Evolutionary conservation across 2,113 vertebrate genomes (phyloP), one percentile per base, ranked within the genome.

Genomic region (Anolis carolinensis): DNA sequence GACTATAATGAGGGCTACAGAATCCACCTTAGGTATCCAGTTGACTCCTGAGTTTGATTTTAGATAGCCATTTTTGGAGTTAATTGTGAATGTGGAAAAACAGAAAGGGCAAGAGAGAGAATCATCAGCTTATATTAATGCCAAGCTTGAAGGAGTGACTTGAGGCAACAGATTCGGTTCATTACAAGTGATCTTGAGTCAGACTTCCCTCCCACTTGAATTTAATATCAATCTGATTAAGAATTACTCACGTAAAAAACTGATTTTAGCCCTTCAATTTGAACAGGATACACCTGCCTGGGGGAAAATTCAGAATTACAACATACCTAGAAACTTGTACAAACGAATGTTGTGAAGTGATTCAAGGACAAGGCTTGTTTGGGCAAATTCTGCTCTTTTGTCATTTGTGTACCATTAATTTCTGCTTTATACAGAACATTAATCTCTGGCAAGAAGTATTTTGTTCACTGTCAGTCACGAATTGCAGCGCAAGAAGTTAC

Each of bases 331-430:
- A 79, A 62, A 81, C 83, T 72, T 76, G 76, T 36, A 48, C 0
- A 0, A 71, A 87, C 79, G 6, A 68, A 52, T 88, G 16, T 48
- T 85, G 90, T 1, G 0, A 87, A 72, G 52, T 67, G 34, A 82
- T 65, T 83, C 59, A 83, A 83, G 39, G 68, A 27, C 55, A 71
- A 83, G 32, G 2, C 83, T 81, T 83, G 76, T 70, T 48, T 86
- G 74, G 70, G 2, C 82, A 86, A 91, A 68, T 39, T 75, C 39
- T 18, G 52, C 52, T 89, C 36, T 86, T 85, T 76, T 89, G 79
- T 78, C 75, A 36, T 52, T 65, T 87, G 86, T 34, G 75, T 4
- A 52, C 3, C 67, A 91, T 68, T 39, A 88, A 89, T 90, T 84
- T 83, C 68, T 48, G 27, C 18, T 34, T 77, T 68, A 27, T 68